Evolutionary conservation across 2,888 invertebrate species (phyloP).

Genomic region (Phyto melanocephala): DNA sequence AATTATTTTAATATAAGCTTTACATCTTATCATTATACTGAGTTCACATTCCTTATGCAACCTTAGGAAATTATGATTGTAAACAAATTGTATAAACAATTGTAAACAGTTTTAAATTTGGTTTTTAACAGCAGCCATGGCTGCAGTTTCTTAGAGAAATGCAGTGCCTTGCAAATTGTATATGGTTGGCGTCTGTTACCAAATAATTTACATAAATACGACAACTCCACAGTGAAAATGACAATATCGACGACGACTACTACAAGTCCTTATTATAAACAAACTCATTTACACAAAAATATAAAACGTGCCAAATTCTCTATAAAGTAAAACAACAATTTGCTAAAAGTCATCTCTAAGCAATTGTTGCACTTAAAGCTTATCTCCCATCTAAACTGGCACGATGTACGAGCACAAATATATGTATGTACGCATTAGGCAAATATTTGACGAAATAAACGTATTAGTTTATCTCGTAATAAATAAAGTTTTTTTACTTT

Average conservation of each 20-base stretch:
- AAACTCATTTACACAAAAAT: neutral
- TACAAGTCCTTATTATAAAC: neutral
- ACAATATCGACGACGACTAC: slow-evolving; percentile 19
- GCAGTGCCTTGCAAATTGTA: slow-evolving; percentile 17
- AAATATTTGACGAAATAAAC: too few relatives aligned
- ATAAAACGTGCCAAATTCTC: slow-evolving; percentile 43
- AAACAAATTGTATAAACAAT: too few relatives aligned
- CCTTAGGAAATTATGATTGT: too few relatives aligned
- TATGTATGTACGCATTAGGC: too few relatives aligned
- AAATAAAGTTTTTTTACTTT: too few relatives aligned
- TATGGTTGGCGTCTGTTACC: slow-evolving; percentile 11
- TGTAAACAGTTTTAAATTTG: too few relatives aligned
- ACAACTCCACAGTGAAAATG: slow-evolving; percentile 42
- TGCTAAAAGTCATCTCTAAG: slow-evolving; percentile 49
- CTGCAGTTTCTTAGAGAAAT: neutral
- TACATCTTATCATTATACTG: too few relatives aligned
- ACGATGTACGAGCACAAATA: slow-evolving; percentile 19
- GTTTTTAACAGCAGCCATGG: neutral
- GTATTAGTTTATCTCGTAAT: too few relatives aligned
- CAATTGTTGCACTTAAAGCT: slow-evolving; percentile 42
- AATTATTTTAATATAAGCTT: too few relatives aligned
- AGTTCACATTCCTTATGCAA: too few relatives aligned
- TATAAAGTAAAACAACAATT: slow-evolving; percentile 32
- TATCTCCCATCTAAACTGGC: slow-evolving; percentile 21
- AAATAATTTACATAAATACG: slow-evolving; percentile 56